Conservation (phyloP, 2,797 vertebrate genomes). For the Acipenser transmontanus region DNA sequence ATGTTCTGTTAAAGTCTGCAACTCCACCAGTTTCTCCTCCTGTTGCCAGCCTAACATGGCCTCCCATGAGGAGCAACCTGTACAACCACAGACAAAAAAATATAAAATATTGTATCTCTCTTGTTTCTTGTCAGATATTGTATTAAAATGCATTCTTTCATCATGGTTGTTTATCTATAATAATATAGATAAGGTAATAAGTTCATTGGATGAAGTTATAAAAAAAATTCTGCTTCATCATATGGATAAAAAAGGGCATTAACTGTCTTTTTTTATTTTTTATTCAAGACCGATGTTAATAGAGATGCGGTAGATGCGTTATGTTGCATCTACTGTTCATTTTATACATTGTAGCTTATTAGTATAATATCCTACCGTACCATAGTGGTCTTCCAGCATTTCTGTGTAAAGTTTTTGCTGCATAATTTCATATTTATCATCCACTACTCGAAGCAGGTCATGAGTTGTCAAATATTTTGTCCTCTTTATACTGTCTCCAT, state of each 20-base stretch:
- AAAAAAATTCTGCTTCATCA: too few relatives aligned
- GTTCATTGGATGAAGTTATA: too few relatives aligned
- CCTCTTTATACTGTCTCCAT: conserved; percentile 19
- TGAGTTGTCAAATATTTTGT: conserved; percentile 38
- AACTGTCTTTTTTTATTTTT: too few relatives aligned
- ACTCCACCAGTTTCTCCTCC: conserved; percentile 37
- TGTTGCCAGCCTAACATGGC: conserved; percentile 45
- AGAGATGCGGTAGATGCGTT: background rate
- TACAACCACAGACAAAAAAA: conserved; percentile 16
- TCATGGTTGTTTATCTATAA: too few relatives aligned
- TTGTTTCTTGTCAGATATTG: background rate
- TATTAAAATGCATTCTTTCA: too few relatives aligned
- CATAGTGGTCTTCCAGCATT: conserved; percentile 61
- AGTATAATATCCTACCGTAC: conserved; percentile 37
- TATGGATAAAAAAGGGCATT: too few relatives aligned
- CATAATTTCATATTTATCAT: conserved; percentile 59
- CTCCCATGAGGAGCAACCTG: conserved; percentile 51
- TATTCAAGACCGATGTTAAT: background rate
- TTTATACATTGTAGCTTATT: too few relatives aligned
- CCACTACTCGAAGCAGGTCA: conserved; percentile 50
- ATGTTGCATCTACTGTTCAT: background rate
- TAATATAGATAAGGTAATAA: too few relatives aligned
- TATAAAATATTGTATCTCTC: background rate
- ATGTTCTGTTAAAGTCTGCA: conserved; percentile 44
- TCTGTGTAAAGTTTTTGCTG: conserved; percentile 50